Base-by-base conservation (phyloP, 2,888 invertebrate species). In the Noctua janthina region DNA sequence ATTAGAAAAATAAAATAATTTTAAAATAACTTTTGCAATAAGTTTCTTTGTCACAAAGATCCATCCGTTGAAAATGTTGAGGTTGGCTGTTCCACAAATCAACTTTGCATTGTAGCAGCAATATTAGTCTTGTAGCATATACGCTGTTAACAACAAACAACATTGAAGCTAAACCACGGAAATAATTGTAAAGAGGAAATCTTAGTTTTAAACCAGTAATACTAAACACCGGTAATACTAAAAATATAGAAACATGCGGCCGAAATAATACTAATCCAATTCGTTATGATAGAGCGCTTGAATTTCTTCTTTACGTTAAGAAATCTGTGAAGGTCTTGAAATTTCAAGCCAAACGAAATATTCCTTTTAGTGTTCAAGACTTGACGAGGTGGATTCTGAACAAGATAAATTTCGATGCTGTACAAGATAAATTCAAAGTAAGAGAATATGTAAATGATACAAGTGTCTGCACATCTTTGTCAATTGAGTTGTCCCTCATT, bases 301-400 rank as follows among this genome's bases (percentile, higher is more conserved):
- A 76, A 59, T 35, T 67, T 66, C 23, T n/a, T 20, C 1, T 70
- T 83, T 5, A 49, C 51, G 15, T 66, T 67, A 23, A 81, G 59
- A 76, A 62, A 71, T 70, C 70, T 76, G 51, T 81, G 81, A 70
- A 76, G 20, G n/a, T 67, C 17, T 71, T 81, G 83, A 20, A 81
- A 35, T 83, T 83, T 81, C 1, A 81, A 62, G 8, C 83, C 77
- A 6, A 83, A 59, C 0, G n/a, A 67, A 17, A 81, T 77, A 51
- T 81, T 71, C 8, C 15, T 59, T 17, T 83, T 71, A 2, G 64
- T 67, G n/a, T 83, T 49, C 11, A 76, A 6, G 8, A 83, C 35
- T 81, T 76, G 4, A 51, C 35, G 8, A 23, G 0, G 59, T 67
- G 76, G 59, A n/a, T n/a, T n/a, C n/a, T 83, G 76, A 10, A 71